phyloP scores from a whole-genome alignment of 2,888 invertebrate genomes.

The Phengaris alcon region DNA sequence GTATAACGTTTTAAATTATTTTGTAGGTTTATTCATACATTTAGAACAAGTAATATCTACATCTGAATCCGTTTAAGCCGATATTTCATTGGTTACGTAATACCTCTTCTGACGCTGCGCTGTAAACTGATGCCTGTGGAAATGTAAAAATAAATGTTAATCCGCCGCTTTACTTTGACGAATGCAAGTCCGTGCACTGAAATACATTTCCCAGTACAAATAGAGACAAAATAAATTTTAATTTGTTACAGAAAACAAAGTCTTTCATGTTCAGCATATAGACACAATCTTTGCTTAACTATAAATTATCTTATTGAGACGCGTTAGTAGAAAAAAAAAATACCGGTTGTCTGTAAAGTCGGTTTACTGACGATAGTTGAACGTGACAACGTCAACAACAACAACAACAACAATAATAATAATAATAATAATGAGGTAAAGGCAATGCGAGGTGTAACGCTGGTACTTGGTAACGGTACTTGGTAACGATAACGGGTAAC shows the following conservation, averaged over 20 bases:
- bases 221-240: neutral
- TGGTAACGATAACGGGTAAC: too few species aligned
- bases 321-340: too few species aligned
- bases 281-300: neutral
- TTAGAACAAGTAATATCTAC: neutral
- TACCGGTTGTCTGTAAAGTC: too few species aligned
- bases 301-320: too few species aligned
- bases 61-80: slow-evolving; percentile 2
- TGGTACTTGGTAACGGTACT: too few species aligned
- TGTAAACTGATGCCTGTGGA: slow-evolving; percentile 21
- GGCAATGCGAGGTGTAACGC: too few species aligned
- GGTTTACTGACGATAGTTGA: too few species aligned
- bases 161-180: slow-evolving; percentile 24
- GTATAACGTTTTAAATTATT: neutral
- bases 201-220: slow-evolving; percentile 28
- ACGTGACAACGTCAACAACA: too few species aligned
- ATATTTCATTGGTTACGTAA: slow-evolving; percentile 12
- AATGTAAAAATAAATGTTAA: slow-evolving; percentile 26
- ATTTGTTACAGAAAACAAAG: neutral
- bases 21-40: neutral
- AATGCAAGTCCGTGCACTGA: slow-evolving; percentile 9
- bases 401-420: too few species aligned
- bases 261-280: neutral
- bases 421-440: too few species aligned
- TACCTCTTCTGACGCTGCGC: slow-evolving; percentile 2